phyloP scores from a whole-genome alignment of 2,888 invertebrate genomes.

The Acanthosepion lycidas region DNA sequence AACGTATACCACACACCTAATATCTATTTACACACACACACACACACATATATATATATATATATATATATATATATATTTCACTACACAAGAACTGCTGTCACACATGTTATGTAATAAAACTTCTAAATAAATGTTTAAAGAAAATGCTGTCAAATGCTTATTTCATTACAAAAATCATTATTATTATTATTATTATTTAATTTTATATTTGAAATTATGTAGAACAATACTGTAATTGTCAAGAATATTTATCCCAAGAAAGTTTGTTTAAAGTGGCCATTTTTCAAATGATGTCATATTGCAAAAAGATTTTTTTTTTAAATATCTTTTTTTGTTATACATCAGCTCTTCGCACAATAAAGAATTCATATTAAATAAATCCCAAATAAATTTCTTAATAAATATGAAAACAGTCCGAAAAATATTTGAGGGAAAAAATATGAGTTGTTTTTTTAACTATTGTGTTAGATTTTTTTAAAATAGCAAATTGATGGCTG shows the following conservation, averaged over 20 bases:
- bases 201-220: background rate
- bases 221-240: background rate
- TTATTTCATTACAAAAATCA: constrained; percentile 9
- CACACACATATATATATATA: too few species aligned
- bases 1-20: background rate
- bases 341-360: too few species aligned
- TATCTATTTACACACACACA: background rate
- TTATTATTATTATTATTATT: constrained; percentile 8
- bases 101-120: constrained; percentile 21
- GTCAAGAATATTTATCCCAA: background rate
- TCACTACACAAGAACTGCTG: constrained; percentile 2
- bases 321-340: too few species aligned
- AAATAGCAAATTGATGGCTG: too few species aligned
- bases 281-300: background rate
- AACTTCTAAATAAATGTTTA: constrained; percentile 18
- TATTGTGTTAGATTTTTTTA: too few species aligned
- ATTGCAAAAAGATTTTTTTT: background rate
- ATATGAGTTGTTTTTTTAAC: too few species aligned
- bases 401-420: too few species aligned
- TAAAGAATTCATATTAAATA: too few species aligned
- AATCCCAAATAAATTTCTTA: too few species aligned
- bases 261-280: background rate
- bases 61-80: background rate
- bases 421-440: too few species aligned
- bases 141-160: background rate